A percentile compares a stretch with the other conserved stretches of the same genome.
phyloP scores from a whole-genome alignment of 2,797 vertebrate genomes.

The Melanotaenia pygmaea region DNA sequence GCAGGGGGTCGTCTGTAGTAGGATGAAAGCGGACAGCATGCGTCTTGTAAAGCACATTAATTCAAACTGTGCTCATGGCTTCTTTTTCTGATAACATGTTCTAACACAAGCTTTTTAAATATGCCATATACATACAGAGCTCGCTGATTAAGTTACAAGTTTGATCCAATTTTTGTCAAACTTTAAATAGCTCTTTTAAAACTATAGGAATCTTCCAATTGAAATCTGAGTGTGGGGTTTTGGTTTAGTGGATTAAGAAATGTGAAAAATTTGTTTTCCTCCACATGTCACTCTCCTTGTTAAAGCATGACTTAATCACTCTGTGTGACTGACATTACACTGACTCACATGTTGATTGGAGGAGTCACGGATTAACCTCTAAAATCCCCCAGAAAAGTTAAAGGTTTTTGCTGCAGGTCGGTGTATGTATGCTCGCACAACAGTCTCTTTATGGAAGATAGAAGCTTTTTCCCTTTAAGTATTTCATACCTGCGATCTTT shows the following conservation, averaged over 20 bases:
- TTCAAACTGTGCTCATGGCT: constrained; percentile 26
- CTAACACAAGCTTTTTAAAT: not conserved
- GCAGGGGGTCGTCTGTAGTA: constrained; percentile 43
- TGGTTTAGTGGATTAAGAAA: not conserved
- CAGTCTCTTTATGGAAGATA: not conserved
- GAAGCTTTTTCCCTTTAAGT: not conserved
- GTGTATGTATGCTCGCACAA: not conserved
- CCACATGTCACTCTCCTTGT: not conserved
- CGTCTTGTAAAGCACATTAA: constrained; percentile 29
- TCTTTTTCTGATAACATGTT: not conserved
- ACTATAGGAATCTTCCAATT: too few species aligned
- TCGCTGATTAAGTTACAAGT: not conserved
- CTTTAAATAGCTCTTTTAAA: too few species aligned
- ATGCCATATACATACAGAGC: not conserved
- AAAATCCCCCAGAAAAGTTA: not conserved
- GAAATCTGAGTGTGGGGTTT: not conserved
- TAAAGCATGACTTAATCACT: not conserved
- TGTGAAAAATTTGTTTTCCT: not conserved
- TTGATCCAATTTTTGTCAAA: not conserved
- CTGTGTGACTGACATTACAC: not conserved
- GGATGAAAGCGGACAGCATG: constrained; percentile 12
- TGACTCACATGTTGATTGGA: not conserved
- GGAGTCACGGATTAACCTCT: not conserved
- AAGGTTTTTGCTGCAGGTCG: not conserved
- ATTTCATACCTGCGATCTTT: constrained; percentile 1